phyloP scores from a whole-genome alignment of 2,888 invertebrate genomes.

The Carterocephalus palaemon region DNA sequence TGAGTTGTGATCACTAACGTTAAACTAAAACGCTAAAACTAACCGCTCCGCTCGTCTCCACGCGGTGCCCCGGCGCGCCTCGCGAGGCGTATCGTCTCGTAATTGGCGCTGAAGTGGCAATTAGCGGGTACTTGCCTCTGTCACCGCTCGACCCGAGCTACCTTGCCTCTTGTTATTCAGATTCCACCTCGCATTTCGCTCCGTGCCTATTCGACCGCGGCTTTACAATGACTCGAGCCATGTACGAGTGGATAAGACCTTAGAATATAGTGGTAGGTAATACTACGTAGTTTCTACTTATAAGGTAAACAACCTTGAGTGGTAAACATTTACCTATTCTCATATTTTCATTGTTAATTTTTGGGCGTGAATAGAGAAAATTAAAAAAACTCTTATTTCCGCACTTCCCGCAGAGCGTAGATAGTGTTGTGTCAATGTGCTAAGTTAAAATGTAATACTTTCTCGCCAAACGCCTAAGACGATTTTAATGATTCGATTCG shows the following conservation, averaged over 20 bases:
- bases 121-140: constrained; percentile 63
- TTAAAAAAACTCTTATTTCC: no score
- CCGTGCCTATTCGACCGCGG: constrained; percentile 22
- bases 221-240: constrained; percentile 20
- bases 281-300: constrained; percentile 14
- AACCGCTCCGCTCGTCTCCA: constrained; percentile 2
- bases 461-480: no score
- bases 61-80: constrained; percentile 23
- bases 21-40: neutral
- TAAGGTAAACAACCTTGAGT: no score
- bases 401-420: no score
- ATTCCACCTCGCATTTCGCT: constrained; percentile 22
- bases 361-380: no score
- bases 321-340: no score
- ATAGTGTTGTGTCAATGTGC: no score
- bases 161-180: constrained; percentile 42
- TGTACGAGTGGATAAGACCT: constrained; percentile 16
- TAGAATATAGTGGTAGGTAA: constrained; percentile 7
- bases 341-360: no score
- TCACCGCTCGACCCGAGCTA: constrained; percentile 48
- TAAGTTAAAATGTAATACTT: no score
- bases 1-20: no score
- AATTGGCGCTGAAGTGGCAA: constrained; percentile 73
- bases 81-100: constrained; percentile 50
- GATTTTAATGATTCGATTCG: no score